These are phyloP conservation scores for Drosophila prosaltans DNA, from an alignment of 1,140 invertebrate species.

Conservation along the genomic window DNA sequence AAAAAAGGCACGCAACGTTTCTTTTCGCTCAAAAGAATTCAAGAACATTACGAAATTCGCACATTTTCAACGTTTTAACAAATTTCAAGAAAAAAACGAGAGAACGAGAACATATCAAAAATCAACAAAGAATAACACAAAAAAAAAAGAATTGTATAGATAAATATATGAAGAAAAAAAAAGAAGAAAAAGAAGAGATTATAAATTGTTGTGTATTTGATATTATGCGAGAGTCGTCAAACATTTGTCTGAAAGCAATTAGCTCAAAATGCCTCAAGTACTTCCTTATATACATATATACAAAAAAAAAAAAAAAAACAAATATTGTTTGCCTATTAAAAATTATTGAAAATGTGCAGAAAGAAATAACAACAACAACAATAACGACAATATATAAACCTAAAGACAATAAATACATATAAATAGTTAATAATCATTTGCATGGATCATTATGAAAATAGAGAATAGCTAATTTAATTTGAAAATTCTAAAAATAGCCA, in stretches of 20 bases:
- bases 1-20: conserved; percentile 30
- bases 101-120: conserved; percentile 17
- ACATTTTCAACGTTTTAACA: conserved; percentile 38
- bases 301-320: not conserved
- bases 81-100: conserved; percentile 13
- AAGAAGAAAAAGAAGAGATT: not conserved
- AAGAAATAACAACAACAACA: not conserved
- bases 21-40: conserved; percentile 32
- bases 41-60: conserved; percentile 59
- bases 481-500: conserved; percentile 4
- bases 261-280: conserved; percentile 19
- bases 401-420: conserved; percentile 15
- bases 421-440: conserved; percentile 21
- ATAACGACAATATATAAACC: not conserved
- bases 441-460: conserved; percentile 9
- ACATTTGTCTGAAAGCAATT: conserved; percentile 7
- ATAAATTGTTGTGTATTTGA: not conserved
- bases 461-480: conserved; percentile 15
- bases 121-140: conserved; percentile 8
- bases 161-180: too few relatives aligned
- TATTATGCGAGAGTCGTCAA: conserved; percentile 10
- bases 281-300: conserved; percentile 14
- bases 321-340: conserved; percentile 7
- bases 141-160: not conserved
- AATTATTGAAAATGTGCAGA: conserved; percentile 14